Evolutionary conservation across 1,140 invertebrate species (phyloP).

Genomic region (Tetranychus cinnabarinus): DNA sequence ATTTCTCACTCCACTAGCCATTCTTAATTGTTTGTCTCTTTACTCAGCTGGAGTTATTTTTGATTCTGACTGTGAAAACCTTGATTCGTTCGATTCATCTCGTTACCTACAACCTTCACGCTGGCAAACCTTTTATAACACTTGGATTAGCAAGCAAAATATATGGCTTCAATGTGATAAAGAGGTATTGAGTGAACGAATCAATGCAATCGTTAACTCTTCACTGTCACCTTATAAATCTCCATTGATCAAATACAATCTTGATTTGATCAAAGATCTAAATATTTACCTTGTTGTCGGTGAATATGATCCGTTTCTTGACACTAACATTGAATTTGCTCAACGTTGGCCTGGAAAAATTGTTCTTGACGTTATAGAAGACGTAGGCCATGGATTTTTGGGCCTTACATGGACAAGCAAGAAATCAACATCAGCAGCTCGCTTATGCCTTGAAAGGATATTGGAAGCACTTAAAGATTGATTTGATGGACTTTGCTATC

Average conservation of each 20-base stretch:
- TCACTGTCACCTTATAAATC: not conserved
- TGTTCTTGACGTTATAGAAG: constrained; percentile 56
- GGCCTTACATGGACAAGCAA: too few relatives aligned
- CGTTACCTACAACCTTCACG: not conserved
- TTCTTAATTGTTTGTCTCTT: not conserved
- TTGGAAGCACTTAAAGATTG: too few relatives aligned
- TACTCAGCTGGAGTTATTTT: not conserved
- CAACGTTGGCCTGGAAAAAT: constrained; percentile 24
- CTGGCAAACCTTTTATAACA: not conserved
- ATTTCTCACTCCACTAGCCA: not conserved
- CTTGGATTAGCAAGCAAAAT: not conserved
- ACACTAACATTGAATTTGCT: constrained; percentile 87
- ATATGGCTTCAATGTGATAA: not conserved
- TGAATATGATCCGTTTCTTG: constrained; percentile 57
- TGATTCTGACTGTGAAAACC: not conserved
- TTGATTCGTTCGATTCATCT: not conserved
- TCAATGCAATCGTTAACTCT: not conserved
- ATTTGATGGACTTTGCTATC: too few relatives aligned
- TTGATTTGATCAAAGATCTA: not conserved
- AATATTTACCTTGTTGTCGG: constrained; percentile 4
- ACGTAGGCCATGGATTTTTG: constrained; percentile 85
- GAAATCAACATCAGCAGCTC: too few relatives aligned
- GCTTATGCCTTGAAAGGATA: too few relatives aligned
- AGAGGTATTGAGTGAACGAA: not conserved
- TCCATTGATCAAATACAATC: not conserved